Base-by-base conservation (phyloP, 2,888 invertebrate genomes). In the Parnassius smintheus region DNA sequence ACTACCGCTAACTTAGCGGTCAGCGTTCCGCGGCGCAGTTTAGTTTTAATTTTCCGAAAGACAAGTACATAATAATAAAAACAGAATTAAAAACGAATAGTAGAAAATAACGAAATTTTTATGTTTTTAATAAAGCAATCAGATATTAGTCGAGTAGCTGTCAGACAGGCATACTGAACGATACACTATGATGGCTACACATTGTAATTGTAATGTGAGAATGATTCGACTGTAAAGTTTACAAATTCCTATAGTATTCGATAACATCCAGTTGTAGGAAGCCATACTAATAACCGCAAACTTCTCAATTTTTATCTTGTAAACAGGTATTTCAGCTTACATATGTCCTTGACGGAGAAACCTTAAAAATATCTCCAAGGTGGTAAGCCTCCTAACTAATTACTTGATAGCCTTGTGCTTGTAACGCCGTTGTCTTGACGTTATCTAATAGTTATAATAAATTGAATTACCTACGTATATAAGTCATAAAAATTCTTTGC, bases 351-450 rank as follows among this genome's bases (percentile, higher is more conserved):
- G 75, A 59, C 63, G 61, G 63, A 60, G 87, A 89, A 88, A 80
- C 88, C 87, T 75, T 82, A 80, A 75, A 79, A 75, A 70, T 77
- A 73, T 76, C 78, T 71, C 71, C 82, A 77, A 81, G 86, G 86
- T 83, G 85, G 83, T 83, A 83, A 49, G 61, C 66, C 73, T 68
- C 69, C 66, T 61, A 67, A 70, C 73, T 81, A 82, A 83, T 83
- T 80, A 85, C 82, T 83, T 81, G 71, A 80, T 76, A 77, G 75
- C 84, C 85, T 83, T 81, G 78, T 72, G 70, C 73, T 68, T 67
- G 68, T 71, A 76, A 73, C 73, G 65, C 71, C 73, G 75, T 76
- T 74, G 60, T 76, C 61, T 74, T 65, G 70, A 63, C 64, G 62
- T 71, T 75, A 71, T 76, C 75, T 75, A 77, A 75, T 73, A 69